Evolutionary conservation across 2,797 vertebrate species (phyloP), one percentile per base, ranked within the genome.

Genomic region (Paedocypris micromegethes): DNA sequence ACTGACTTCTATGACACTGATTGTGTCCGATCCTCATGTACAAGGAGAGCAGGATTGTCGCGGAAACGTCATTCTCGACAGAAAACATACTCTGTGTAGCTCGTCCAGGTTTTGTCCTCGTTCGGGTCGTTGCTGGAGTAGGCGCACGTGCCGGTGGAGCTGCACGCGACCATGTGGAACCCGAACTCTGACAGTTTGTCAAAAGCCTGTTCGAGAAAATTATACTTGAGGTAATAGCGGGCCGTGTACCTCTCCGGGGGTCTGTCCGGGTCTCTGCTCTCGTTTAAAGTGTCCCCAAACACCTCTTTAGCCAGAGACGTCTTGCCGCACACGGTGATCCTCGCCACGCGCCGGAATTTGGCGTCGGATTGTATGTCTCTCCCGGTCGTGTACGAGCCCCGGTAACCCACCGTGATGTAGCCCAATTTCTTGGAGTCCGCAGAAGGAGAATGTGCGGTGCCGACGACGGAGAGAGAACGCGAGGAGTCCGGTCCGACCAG

Each of bases 31-130:
- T 23, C 23, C 23, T 23, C 23, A 23, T 23, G 23, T 23, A 23
- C 23, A 23, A 23, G 23, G 23, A 23, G 23, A 23, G 23, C 23
- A 23, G 23, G 23, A 23, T 1, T 23, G 23, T 23, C 23, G 23
- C 23, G 23, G 23, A 23, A 23, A 23, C 23, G 61, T 91, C 90
- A 96, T 80, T 96, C 92, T 83, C 92, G 90, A 72, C 93, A 94
- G 85, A 97, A 98, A 80, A 96, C 93, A 62, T 96, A 96, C 83
- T 98, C 94, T 43, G 94, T 96, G 85, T 96, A 97, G 87, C 94
- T 96, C 59, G 94, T 96, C 94, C 94, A 97, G 74, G 96, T 92
- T 87, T 94, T 95, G 89, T 97, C 93, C 56, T 96, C 94, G 75
- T 88, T 92, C 66, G 93, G 93, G 55, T 97, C 93, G 3, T 83